phyloP scores from a whole-genome alignment of 2,888 invertebrate species.

The Dolomedes plantarius region DNA sequence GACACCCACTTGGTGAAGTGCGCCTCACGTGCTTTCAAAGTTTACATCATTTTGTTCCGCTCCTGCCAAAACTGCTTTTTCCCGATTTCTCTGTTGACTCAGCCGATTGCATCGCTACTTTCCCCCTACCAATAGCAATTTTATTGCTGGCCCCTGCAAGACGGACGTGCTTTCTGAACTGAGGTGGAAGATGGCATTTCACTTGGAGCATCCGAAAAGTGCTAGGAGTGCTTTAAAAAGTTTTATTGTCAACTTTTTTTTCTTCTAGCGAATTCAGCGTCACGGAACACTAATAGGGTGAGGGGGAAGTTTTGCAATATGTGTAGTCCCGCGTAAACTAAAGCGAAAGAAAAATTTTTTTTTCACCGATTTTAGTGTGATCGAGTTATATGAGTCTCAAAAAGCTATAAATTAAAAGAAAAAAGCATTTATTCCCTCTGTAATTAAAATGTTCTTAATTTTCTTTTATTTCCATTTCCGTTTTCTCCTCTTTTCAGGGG shows the following conservation, averaged over 20 bases:
- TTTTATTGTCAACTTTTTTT: neutral
- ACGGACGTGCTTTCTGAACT: constrained; percentile 3
- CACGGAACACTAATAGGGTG: constrained; percentile 10
- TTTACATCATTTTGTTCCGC: constrained; percentile 60
- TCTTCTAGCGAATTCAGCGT: neutral
- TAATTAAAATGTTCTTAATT: too few species aligned
- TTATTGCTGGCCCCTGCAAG: constrained; percentile 12
- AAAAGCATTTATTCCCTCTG: too few species aligned
- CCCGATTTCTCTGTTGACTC: constrained; percentile 41
- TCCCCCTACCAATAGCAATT: constrained; percentile 11
- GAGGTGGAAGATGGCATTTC: neutral
- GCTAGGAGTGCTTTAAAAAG: constrained; percentile 13
- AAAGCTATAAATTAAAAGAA: too few species aligned
- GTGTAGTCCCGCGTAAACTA: neutral
- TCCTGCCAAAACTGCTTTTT: constrained; percentile 32
- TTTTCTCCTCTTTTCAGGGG: too few species aligned
- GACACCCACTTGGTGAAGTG: constrained; percentile 8
- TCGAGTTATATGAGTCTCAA: too few species aligned
- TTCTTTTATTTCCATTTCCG: too few species aligned
- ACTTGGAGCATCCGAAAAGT: neutral
- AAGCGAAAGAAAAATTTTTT: too few species aligned
- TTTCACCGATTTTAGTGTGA: too few species aligned
- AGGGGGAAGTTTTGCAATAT: neutral
- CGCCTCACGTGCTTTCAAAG: constrained; percentile 45
- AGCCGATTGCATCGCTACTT: constrained; percentile 7